Conservation (phyloP, 2,888 invertebrate genomes). For the Chrysopilus asiliformis region DNA sequence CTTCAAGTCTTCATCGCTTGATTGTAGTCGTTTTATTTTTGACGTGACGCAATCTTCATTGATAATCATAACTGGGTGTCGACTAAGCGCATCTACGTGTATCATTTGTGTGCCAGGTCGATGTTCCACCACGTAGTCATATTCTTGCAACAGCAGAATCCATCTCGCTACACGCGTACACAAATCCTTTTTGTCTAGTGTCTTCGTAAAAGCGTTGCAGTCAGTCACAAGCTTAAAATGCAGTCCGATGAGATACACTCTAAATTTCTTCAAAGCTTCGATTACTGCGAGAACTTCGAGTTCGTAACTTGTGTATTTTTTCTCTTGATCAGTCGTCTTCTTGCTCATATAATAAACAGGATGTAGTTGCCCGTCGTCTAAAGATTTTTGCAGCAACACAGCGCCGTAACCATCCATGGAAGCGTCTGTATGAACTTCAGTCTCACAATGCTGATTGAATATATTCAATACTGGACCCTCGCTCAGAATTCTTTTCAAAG, state of each 20-base stretch:
- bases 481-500: background rate
- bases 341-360: constrained; percentile 9
- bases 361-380: constrained; percentile 1
- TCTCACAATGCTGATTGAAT: background rate
- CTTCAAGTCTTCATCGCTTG: constrained; percentile 1
- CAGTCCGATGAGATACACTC: constrained; percentile 17
- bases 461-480: constrained; percentile 5
- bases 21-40: constrained; percentile 2
- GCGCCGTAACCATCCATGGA: constrained; percentile 1
- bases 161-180: constrained; percentile 15
- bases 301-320: constrained; percentile 7
- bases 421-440: constrained; percentile 6
- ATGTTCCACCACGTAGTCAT: constrained; percentile 16
- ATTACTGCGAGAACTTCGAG: constrained; percentile 9
- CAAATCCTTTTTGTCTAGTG: constrained; percentile 14
- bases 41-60: background rate
- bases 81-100: constrained; percentile 14
- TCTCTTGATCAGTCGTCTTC: constrained; percentile 5
- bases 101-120: constrained; percentile 14
- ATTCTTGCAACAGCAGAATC: constrained; percentile 16
- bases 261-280: constrained; percentile 16
- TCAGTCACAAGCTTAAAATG: constrained; percentile 14
- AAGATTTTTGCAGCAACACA: constrained; percentile 2
- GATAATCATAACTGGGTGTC: constrained; percentile 1
- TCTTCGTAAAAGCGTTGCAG: constrained; percentile 14